Conservation (phyloP, 2,797 vertebrate species). For the Mormyrops boulengeri region DNA sequence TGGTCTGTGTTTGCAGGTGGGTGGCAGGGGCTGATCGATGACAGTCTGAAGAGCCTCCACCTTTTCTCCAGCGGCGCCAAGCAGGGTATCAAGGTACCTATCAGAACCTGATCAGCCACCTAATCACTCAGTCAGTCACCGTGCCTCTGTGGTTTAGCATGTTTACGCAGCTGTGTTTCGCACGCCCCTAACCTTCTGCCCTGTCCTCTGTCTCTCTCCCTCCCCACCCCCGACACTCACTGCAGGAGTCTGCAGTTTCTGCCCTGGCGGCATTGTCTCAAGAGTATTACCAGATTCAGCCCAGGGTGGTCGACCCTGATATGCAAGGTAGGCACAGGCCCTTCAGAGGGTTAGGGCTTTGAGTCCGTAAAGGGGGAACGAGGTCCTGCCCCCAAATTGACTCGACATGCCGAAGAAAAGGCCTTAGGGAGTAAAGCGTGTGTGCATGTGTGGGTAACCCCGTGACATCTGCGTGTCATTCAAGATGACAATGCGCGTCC, state of each 20-base stretch:
- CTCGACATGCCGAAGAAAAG: background rate
- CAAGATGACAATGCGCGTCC: background rate
- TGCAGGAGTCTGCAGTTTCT: constrained; percentile 67
- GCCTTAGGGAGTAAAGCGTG: background rate
- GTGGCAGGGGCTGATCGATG: constrained; percentile 86
- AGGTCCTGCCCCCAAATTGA: background rate
- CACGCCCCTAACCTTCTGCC: background rate
- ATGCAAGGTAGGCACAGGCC: constrained; percentile 65
- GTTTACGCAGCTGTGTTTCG: background rate
- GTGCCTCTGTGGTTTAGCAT: background rate
- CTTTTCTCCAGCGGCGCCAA: constrained; percentile 61
- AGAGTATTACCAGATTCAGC: constrained; percentile 65
- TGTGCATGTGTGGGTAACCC: background rate
- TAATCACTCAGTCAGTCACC: background rate
- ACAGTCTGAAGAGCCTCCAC: constrained; percentile 74
- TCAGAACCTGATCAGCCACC: background rate
- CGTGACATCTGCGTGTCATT: background rate
- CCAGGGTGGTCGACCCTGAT: constrained; percentile 56
- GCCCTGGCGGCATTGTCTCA: constrained; percentile 76
- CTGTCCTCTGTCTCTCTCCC: background rate
- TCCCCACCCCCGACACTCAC: background rate
- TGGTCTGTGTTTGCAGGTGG: constrained; percentile 54
- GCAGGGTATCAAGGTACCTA: constrained; percentile 68
- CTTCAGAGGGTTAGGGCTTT: background rate
- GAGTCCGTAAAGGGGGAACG: background rate